phyloP scores from a whole-genome alignment of 2,113 vertebrate genomes.

The Arizona elegans region DNA sequence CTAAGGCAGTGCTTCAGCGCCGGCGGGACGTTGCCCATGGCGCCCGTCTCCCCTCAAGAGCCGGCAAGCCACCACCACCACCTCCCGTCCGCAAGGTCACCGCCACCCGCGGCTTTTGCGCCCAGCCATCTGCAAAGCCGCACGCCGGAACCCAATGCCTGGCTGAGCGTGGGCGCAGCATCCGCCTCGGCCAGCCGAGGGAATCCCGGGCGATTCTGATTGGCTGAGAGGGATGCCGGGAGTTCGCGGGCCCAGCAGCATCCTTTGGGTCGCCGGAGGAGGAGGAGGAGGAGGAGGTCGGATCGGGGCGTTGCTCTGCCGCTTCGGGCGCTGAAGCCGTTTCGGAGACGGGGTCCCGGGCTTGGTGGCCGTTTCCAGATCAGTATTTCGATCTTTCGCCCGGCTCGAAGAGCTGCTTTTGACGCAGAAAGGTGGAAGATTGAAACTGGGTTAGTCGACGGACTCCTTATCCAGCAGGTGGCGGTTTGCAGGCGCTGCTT shows the following conservation, averaged over 20 bases:
- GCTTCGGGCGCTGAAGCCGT: background rate
- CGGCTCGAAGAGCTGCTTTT: background rate
- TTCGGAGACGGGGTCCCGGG: background rate
- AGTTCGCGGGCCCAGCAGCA: fast-evolving
- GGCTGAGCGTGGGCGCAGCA: background rate
- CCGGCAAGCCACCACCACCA: background rate
- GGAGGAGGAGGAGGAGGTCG: background rate
- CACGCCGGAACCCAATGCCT: fast-evolving
- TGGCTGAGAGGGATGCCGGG: background rate
- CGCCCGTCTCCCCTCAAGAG: conserved; percentile 4
- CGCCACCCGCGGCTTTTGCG: background rate
- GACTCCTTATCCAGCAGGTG: background rate
- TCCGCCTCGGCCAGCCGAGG: background rate
- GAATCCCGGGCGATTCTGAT: background rate
- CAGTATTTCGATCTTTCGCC: background rate
- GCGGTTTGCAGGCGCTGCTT: background rate
- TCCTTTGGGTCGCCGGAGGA: background rate
- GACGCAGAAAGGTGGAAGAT: background rate
- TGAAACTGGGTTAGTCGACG: background rate
- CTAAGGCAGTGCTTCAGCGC: conserved; percentile 88
- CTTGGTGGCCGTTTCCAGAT: background rate
- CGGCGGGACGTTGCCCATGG: conserved; percentile 84
- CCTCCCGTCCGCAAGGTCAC: background rate
- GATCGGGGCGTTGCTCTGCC: background rate
- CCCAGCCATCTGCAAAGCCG: background rate